Base-by-base conservation (phyloP, 2,888 invertebrate genomes). In the Adineta ricciae region DNA sequence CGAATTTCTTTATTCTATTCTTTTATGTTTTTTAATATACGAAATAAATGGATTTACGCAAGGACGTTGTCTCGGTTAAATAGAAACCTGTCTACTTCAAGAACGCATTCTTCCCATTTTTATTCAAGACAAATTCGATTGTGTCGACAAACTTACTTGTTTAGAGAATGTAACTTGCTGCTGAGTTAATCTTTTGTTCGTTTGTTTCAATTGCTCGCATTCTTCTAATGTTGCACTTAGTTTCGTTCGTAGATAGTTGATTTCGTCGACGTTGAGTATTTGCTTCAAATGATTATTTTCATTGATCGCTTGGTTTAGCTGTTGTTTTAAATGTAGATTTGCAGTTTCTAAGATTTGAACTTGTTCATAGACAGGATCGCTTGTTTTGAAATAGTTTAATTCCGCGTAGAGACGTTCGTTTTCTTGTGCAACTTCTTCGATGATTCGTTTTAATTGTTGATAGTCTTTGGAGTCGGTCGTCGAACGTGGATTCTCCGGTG, bases 311-410 rank as follows among this genome's bases (percentile, higher is more conserved):
- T 41, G 41, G n/a, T 9, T 78, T 41, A 78, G 24, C n/a, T 78
- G 24, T 78, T 78, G 21, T 78, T 78, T 41, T 78, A 78, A 41
- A n/a, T 78, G 38, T 78, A 24, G 38, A 38, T 78, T 78, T 0
- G 8, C 2, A 9, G 8, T n/a, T 78, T 78, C 78, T 78, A 78
- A 78, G 38, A 78, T 24, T 78, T 78, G 78, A n/a, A 78, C 78
- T 78, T 78, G 78, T 78, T 78, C 78, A 41, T 78, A 78, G 11
- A 78, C 78, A n/a, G 78, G 78, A 78, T 78, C 78, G 41, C 78
- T 78, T 78, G 78, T 78, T 78, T 78, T 78, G 41, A 78, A 78
- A 41, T 24, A 5, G 32, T 78, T 78, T 78, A 78, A 41, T 78
- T 78, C 78, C 24, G 9, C 0, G 41, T 78, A 19, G 38, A 78